Evolutionary conservation across 1,140 invertebrate genomes (phyloP), one percentile per base, ranked within the genome.

Genomic region (Globodera rostochiensis): DNA sequence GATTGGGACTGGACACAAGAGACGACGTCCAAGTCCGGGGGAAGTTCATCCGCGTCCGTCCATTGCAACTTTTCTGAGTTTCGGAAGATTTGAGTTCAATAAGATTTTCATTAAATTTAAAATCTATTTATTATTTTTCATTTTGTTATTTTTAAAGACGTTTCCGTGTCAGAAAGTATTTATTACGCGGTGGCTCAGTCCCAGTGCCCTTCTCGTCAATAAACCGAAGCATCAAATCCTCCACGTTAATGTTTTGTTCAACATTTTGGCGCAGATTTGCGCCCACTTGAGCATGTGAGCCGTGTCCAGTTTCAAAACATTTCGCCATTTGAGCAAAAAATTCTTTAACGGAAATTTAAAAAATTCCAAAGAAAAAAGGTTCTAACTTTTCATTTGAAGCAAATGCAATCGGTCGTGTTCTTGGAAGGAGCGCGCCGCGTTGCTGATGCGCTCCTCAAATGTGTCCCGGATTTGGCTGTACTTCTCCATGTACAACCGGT

Each of bases 391-490:
- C 60, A 88, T 79, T 78, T 87, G 87, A 19, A 80, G 67, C n/a
- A 87, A 64, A 80, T 87, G 83, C 19, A 77, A 79, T 74, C 82
- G 49, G 67, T 87, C 86, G 64, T 88, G 85, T 21, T 78, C 83
- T 76, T 87, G 86, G 73, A 87, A 87, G 5, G 78, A 73, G 57
- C 49, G 77, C 0, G 84, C 45, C 6, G 85, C 73, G 74, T 83
- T 83, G 6, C 80, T 53, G 85, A 89, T 87, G 74, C 85, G 87
- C 36, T 89, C 87, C 60, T 89, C 88, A 69, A 90, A 89, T 73
- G 79, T 83, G 49, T 86, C 85, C 3, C 88, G 77, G 6, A 90
- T 83, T 15, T 81, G 76, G 25, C 75, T 83, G 82, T 89, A 90
- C 67, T 89, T 89, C 21, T 90, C 89, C 49, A 89, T 84, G 79